Conservation (phyloP, 1,140 invertebrate genomes). For the Ceratina calcarata region DNA sequence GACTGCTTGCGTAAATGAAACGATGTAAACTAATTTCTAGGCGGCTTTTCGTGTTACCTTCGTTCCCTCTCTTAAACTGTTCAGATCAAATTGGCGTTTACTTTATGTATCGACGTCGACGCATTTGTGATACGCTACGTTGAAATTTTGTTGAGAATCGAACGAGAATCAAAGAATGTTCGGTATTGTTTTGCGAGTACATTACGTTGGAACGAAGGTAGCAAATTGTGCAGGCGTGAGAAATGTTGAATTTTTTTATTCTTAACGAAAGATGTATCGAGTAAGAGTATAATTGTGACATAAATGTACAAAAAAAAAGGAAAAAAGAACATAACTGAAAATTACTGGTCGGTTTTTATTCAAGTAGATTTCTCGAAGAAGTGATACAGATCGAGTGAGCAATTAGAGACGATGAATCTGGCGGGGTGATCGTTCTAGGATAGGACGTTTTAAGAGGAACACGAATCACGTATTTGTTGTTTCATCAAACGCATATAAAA, state of each 20-base stretch:
- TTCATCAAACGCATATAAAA: slow-evolving; percentile 43
- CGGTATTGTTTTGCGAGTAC: neutral
- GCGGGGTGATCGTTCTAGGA: slow-evolving; percentile 3
- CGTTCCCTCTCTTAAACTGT: slow-evolving; percentile 2
- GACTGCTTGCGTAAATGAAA: slow-evolving; percentile 37
- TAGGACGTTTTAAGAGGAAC: neutral
- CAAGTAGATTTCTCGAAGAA: slow-evolving; percentile 10
- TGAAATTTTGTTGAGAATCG: neutral
- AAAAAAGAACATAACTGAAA: slow-evolving; percentile 9
- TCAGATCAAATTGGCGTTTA: neutral
- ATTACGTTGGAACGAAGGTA: slow-evolving; percentile 27
- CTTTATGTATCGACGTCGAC: neutral
- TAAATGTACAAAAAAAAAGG: slow-evolving; percentile 36
- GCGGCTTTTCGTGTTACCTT: slow-evolving; percentile 53
- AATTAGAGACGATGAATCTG: slow-evolving; percentile 2
- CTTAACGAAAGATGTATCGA: slow-evolving; percentile 8
- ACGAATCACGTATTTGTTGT: slow-evolving; percentile 27
- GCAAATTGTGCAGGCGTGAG: slow-evolving; percentile 37
- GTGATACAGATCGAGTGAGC: slow-evolving; percentile 26
- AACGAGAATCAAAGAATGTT: neutral
- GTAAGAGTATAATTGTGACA: slow-evolving; percentile 31
- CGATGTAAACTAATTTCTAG: slow-evolving; percentile 33
- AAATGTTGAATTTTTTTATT: slow-evolving; percentile 41
- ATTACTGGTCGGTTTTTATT: slow-evolving; percentile 24
- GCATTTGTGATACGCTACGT: neutral